Base-by-base conservation (phyloP, 1,140 invertebrate genomes). In the Plodia interpunctella region DNA sequence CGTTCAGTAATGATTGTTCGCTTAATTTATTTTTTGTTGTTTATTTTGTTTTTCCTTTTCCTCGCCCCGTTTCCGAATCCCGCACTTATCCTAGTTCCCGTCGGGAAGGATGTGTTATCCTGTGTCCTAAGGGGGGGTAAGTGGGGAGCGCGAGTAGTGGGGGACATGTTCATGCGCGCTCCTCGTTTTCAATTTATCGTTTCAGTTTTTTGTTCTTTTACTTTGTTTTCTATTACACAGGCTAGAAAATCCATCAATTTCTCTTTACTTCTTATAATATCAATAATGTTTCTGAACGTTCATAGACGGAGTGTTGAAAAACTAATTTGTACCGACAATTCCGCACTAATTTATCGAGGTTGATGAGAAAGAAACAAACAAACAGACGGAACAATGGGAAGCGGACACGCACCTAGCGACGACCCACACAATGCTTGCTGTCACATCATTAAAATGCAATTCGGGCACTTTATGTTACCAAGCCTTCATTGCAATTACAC, bases 81-180 rank as follows among this genome's bases (percentile, higher is more conserved):
- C 49, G 50, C 18, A 49, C 57, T 58, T 59, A 57, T 44, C 59
- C 49, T 57, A 30, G 49, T 55, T 66, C 65, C 58, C 53, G 18
- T 76, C 72, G 78, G 79, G 77, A 78, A 75, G 72, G 69, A 65
- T 62, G 63, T 69, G 69, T 62, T 70, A 68, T 73, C 74, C 73
- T 72, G 72, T 70, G 66, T 52, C 66, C 54, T 61, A 53, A 64
- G 69, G 72, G 78, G 76, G 73, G 74, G 66, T 74, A 69, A 53
- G 74, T 55, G 32, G 59, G 60, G 55, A 58, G 57, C 52, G 59
- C 53, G 61, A 58, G 57, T 57, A 49, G 65, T 68, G 65, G 67
- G 75, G 74, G 78, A 74, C 75, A 76, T 79, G 78, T 77, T 81
- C 79, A 78, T 78, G 72, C 74, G 59, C 65, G 59, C 65, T 28